Percentiles rank a stretch among this genome's conserved stretches.
Evolutionary conservation across 2,113 vertebrate species (phyloP).

Genomic region (Tamias sibiricus): DNA sequence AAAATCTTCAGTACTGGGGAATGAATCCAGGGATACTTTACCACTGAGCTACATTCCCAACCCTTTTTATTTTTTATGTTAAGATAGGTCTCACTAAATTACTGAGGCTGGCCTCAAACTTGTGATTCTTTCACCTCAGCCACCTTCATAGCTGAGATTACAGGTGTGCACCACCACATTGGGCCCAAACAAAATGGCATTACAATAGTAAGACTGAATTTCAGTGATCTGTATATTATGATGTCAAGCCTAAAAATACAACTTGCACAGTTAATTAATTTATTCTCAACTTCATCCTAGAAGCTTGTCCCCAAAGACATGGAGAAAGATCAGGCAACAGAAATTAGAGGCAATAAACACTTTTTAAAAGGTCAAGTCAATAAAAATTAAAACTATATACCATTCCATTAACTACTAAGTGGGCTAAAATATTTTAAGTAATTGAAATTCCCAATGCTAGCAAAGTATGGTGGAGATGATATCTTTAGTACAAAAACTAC

Average conservation of each 20-base stretch:
- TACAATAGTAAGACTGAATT: not conserved
- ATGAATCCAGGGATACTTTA: too few species aligned
- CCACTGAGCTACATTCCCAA: too few species aligned
- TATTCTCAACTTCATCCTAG: not conserved
- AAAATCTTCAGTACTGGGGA: too few species aligned
- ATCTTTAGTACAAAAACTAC: not conserved
- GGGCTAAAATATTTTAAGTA: not conserved
- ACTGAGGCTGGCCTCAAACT: too few species aligned
- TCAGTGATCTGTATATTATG: not conserved
- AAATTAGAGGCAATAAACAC: not conserved
- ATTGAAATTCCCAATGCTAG: constrained; percentile 19
- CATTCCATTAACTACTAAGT: not conserved
- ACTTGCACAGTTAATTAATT: not conserved
- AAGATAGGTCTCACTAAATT: too few species aligned
- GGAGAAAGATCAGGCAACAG: not conserved
- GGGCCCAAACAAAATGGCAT: not conserved
- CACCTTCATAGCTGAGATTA: too few species aligned
- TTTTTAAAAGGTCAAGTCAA: not conserved
- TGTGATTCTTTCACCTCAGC: too few species aligned
- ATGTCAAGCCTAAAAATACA: not conserved
- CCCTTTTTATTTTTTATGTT: too few species aligned
- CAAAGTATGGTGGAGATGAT: not conserved
- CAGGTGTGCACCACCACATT: too few species aligned
- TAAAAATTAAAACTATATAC: not conserved
- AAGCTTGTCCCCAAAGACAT: not conserved